Conservation (phyloP, 2,797 vertebrate genomes). For the Petrocephalus sullivani region DNA sequence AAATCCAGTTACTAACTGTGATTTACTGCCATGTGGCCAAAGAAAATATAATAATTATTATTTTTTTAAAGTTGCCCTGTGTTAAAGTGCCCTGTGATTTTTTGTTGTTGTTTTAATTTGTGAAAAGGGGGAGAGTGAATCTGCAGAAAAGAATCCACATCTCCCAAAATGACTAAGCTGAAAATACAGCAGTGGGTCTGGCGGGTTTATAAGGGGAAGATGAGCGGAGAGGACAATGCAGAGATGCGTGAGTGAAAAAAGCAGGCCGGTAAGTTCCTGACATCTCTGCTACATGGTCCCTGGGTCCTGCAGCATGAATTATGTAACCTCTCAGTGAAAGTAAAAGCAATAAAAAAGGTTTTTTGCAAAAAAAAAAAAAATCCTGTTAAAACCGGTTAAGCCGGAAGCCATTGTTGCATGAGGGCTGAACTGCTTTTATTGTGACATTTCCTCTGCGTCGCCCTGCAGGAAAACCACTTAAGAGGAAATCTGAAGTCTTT, state of each 20-base stretch:
- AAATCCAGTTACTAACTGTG: neutral
- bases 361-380: neutral
- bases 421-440: neutral
- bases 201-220: neutral
- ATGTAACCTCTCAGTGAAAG: constrained; percentile 1
- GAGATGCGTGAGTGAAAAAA: neutral
- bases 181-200: neutral
- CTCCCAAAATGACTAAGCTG: neutral
- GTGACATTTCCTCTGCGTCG: neutral
- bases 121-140: neutral
- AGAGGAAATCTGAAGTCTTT: neutral
- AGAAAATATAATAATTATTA: neutral
- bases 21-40: neutral
- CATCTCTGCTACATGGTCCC: neutral
- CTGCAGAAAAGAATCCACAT: neutral
- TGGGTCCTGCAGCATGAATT: neutral
- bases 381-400: neutral
- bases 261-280: too few species aligned
- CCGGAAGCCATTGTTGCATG: neutral
- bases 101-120: neutral
- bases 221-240: neutral
- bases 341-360: neutral
- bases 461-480: neutral
- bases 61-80: neutral
- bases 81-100: neutral